Evolutionary conservation across 2,113 vertebrate genomes (phyloP).

Genomic region (Microtus oregoni): DNA sequence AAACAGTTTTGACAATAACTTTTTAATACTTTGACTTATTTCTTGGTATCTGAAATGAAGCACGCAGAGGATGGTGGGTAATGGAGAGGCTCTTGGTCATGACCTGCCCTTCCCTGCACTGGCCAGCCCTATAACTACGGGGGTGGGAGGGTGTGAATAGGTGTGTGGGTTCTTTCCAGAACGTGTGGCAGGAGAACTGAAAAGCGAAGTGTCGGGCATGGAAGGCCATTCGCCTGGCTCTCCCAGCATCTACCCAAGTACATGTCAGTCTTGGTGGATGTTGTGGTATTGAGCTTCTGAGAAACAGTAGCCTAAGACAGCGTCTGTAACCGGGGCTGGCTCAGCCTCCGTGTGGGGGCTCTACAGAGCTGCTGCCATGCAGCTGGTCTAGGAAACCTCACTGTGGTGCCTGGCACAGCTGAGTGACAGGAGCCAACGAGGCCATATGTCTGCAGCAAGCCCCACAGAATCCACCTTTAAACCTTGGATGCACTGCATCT

Average conservation of each 20-base stretch:
- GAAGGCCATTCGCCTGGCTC: background rate
- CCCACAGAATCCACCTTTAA: background rate
- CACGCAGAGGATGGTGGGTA: background rate
- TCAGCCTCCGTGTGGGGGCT: background rate
- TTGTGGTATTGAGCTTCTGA: background rate
- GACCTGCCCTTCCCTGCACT: background rate
- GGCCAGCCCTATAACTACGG: fast-evolving
- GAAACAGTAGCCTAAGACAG: background rate
- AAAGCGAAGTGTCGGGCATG: background rate
- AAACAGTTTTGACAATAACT: background rate
- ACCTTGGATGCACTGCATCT: background rate
- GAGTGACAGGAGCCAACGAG: background rate
- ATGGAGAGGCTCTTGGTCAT: background rate
- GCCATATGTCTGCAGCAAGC: background rate
- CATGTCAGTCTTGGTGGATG: background rate
- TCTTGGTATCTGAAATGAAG: background rate
- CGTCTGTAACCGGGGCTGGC: background rate
- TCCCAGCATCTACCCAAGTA: background rate
- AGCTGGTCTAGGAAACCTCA: background rate
- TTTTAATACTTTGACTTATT: background rate
- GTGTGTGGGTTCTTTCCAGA: background rate
- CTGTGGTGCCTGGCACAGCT: background rate
- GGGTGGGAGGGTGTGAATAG: no score
- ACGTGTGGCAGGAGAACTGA: background rate
- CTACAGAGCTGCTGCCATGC: background rate